Evolutionary conservation across 2,888 invertebrate species (phyloP).

Genomic region (Galerucella pusilla): DNA sequence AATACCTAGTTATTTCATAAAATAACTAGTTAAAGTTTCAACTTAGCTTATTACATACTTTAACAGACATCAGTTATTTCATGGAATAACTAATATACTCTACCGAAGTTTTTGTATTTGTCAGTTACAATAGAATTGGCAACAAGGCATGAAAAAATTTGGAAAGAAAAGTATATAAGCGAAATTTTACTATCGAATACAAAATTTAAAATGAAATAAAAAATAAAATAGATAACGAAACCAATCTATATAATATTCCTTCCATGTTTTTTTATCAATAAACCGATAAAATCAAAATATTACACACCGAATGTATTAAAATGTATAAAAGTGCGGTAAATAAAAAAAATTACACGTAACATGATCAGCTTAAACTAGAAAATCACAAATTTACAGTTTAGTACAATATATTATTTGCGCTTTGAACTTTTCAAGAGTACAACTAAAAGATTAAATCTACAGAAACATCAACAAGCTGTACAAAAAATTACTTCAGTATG

Average conservation of each 20-base stretch:
- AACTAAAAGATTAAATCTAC: not conserved
- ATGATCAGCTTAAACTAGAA: slow-evolving; percentile 9
- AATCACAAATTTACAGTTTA: slow-evolving; percentile 17
- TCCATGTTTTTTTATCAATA: not conserved
- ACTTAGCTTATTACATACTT: too few relatives aligned
- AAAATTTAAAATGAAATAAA: not conserved
- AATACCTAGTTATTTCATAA: too few relatives aligned
- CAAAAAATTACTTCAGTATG: not conserved
- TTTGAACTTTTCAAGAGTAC: slow-evolving; percentile 1
- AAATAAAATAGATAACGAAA: not conserved
- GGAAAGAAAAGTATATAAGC: too few relatives aligned
- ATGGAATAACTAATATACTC: too few relatives aligned
- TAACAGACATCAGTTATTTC: too few relatives aligned
- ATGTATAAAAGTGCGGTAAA: slow-evolving; percentile 9
- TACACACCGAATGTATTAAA: not conserved
- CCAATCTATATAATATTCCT: not conserved
- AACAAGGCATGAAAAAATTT: too few relatives aligned
- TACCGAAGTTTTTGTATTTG: too few relatives aligned
- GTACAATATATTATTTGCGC: slow-evolving; percentile 8
- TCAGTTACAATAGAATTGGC: too few relatives aligned
- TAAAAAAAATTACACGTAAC: slow-evolving; percentile 8
- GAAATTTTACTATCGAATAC: too few relatives aligned
- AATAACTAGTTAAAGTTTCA: too few relatives aligned
- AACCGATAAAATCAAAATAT: not conserved
- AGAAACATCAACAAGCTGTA: not conserved